Evolutionary conservation across 2,797 vertebrate species (phyloP), one percentile per base, ranked within the genome.

Genomic region (Halcyon badia): DNA sequence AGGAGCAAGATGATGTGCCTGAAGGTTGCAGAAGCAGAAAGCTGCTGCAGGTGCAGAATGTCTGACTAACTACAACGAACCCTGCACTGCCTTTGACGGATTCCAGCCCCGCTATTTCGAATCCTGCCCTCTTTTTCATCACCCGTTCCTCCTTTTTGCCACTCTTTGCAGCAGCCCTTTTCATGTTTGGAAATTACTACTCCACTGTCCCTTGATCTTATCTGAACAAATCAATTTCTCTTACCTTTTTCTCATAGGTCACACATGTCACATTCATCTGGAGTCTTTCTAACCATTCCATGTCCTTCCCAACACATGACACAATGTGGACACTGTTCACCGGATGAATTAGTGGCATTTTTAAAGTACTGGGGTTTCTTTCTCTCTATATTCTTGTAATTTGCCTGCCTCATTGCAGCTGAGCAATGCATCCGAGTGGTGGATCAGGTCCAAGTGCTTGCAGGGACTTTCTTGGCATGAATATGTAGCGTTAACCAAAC

Each of bases 401-500:
- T 82, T 54, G 24, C 79, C 83, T 21, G 19, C 81, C 89, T n/a
- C 44, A 22, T 25, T 56, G 80, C n/a, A 72, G 89, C 89, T 79
- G 62, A 91, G 82, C 61, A 54, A 25, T 60, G 51, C 65, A 30
- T 64, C 87, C 9, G 69, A 62, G 46, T 3, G 30, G 84, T 86
- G 91, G 92, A 69, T 83, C 52, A 61, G 39, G 44, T 49, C 94
- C 96, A 95, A 85, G n/a, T 35, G 28, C 52, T 83, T 39, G 42
- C 66, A 91, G 41, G 51, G 52, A 93, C 60, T 77, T 85, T 75
- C 54, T 93, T 95, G 91, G 84, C 66, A 62, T 58, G 54, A 84
- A 21, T 25, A 4, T 4, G 37, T 33, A 78, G 89, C 76, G 81
- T 94, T 96, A 96, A 97, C 88, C 91, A 95, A 95, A 83, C 75